These are phyloP conservation scores for Sphenopsis melanotis DNA, from an alignment of 2,797 vertebrate species.

Conservation along the genomic window DNA sequence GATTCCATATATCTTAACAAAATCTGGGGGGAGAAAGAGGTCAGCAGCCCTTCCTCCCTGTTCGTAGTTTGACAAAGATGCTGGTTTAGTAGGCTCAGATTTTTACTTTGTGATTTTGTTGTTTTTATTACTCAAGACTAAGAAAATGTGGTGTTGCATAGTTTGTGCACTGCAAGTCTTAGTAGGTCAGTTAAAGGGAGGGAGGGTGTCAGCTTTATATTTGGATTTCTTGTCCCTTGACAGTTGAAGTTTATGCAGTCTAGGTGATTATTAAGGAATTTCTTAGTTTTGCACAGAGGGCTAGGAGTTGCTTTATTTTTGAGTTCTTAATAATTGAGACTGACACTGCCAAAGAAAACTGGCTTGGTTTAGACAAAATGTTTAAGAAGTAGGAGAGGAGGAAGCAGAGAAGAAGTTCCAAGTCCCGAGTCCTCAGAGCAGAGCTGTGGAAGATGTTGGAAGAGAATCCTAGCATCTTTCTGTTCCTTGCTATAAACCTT, in stretches of 20 bases:
- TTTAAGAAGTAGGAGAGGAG: background rate
- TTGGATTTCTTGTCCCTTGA: background rate
- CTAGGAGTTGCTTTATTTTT: background rate
- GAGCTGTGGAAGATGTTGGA: background rate
- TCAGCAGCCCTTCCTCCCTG: background rate
- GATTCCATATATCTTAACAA: background rate
- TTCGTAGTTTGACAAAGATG: background rate
- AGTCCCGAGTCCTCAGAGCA: background rate
- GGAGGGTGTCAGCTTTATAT: background rate
- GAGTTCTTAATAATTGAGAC: background rate
- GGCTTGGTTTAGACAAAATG: background rate
- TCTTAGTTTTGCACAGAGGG: background rate
- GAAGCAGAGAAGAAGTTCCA: background rate
- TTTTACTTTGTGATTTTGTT: background rate
- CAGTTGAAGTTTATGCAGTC: background rate
- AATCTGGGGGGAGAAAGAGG: accelerated
- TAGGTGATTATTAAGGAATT: background rate
- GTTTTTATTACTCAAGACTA: background rate
- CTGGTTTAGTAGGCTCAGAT: background rate
- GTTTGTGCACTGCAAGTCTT: background rate
- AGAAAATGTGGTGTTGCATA: background rate
- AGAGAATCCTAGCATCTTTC: background rate
- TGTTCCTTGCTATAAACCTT: background rate
- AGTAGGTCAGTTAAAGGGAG: background rate
- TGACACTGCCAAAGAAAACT: background rate